These are phyloP conservation scores for Seriola dumerili DNA, from an alignment of 2,113 vertebrate genomes.

Conservation along the genomic window DNA sequence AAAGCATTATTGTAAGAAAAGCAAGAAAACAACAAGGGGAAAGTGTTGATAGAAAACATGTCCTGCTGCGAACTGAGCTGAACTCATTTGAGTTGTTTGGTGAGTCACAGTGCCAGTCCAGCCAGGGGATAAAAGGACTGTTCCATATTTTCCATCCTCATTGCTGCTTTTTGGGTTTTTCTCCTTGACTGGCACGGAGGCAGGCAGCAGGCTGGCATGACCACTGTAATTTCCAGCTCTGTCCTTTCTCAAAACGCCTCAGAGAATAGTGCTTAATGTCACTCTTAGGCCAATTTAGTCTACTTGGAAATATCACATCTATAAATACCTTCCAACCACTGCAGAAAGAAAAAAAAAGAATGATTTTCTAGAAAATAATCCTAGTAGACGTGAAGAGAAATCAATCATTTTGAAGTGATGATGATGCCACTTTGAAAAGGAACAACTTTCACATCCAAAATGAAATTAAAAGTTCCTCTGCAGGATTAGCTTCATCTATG, in stretches of 20 bases:
- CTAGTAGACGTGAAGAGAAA: conserved; percentile 20
- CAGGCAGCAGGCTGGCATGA: conserved; percentile 65
- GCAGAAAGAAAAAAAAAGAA: conserved; percentile 2
- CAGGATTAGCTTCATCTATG: conserved; percentile 42
- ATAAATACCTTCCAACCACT: conserved; percentile 60
- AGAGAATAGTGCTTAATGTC: conserved; percentile 55
- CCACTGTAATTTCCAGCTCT: conserved; percentile 70
- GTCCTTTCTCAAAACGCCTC: conserved; percentile 63
- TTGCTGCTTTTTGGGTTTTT: conserved; percentile 54
- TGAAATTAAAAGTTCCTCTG: conserved; percentile 62
- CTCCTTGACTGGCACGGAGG: conserved; percentile 47
- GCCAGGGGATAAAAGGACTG: conserved; percentile 55
- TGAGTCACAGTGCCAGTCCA: conserved; percentile 70
- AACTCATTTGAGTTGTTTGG: conserved; percentile 64
- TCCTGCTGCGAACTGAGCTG: conserved; percentile 58
- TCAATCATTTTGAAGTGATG: conserved; percentile 31
- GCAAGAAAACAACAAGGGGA: conserved; percentile 49
- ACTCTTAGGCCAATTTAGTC: conserved; percentile 26
- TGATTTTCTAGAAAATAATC: conserved; percentile 26
- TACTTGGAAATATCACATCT: conserved; percentile 66
- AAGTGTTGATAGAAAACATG: conserved; percentile 60
- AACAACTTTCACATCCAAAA: conserved; percentile 45
- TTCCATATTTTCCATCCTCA: conserved; percentile 64
- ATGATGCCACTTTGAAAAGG: conserved; percentile 35
- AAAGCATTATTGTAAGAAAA: conserved; percentile 36